These are phyloP conservation scores for Magallana gigas DNA, from an alignment of 1,140 invertebrate genomes.

Conservation along the genomic window DNA sequence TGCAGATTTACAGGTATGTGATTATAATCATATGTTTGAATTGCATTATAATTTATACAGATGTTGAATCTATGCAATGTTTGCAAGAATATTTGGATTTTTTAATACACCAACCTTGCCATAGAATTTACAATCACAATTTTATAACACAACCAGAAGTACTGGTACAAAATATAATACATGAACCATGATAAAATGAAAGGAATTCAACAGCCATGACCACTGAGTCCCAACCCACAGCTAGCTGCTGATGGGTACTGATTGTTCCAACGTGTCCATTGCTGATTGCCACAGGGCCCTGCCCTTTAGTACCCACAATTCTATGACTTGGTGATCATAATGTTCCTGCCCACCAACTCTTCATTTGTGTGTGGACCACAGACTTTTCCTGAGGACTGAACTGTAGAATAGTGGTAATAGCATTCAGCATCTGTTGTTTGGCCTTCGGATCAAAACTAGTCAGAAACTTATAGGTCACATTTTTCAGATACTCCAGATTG, in stretches of 20 bases:
- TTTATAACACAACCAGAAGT: too few relatives aligned
- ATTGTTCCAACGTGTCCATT: not conserved
- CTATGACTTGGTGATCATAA: not conserved
- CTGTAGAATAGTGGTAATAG: slow-evolving; percentile 90
- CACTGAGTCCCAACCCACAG: not conserved
- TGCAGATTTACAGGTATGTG: too few relatives aligned
- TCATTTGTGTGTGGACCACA: slow-evolving; percentile 66
- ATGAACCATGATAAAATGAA: too few relatives aligned
- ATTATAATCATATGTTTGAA: too few relatives aligned
- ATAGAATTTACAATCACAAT: too few relatives aligned
- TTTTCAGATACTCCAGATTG: slow-evolving; percentile 94
- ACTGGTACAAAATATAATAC: too few relatives aligned
- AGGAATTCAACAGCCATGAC: not conserved
- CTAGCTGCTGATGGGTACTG: not conserved
- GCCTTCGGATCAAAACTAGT: slow-evolving; percentile 85
- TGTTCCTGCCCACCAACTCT: slow-evolving; percentile 65
- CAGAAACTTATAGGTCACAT: slow-evolving; percentile 91
- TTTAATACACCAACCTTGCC: too few relatives aligned
- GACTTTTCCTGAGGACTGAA: slow-evolving; percentile 87
- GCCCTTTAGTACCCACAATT: not conserved
- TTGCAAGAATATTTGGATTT: too few relatives aligned
- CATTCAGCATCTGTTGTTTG: slow-evolving; percentile 91
- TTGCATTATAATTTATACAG: too few relatives aligned
- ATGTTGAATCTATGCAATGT: too few relatives aligned
- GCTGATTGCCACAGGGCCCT: not conserved